Evolutionary conservation across 2,888 invertebrate species (phyloP).

Genomic region (Calameuta idolon): DNA sequence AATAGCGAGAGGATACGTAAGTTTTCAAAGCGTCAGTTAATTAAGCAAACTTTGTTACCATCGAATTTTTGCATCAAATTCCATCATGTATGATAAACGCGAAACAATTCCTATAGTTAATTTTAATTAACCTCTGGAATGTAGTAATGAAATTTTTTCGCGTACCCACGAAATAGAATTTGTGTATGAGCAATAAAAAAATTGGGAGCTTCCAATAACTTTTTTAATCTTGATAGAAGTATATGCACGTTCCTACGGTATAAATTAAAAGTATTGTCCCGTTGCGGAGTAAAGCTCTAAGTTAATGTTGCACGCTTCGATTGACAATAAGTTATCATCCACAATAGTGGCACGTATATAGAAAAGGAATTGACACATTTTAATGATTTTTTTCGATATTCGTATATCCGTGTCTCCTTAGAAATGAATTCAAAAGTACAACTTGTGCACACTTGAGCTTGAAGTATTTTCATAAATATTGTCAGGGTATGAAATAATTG

Average conservation of each 20-base stretch:
- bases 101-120: neutral
- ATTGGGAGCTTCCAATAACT: neutral
- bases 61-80: neutral
- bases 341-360: neutral
- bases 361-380: neutral
- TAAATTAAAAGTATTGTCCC: neutral
- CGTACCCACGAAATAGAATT: neutral
- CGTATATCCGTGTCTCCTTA: neutral
- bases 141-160: neutral
- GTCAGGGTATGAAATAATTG: no score
- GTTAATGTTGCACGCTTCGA: neutral
- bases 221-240: neutral
- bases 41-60: neutral
- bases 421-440: neutral
- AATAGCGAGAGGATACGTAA: slow-evolving; percentile 16
- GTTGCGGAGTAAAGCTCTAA: neutral
- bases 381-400: neutral
- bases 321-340: neutral
- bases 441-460: no score
- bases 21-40: slow-evolving; percentile 11
- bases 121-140: neutral
- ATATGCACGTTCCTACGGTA: neutral
- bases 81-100: neutral
- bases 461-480: no score
- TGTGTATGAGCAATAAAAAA: neutral